Evolutionary conservation across 2,888 invertebrate species (phyloP), one percentile per base, ranked within the genome.

Genomic region (Sipha maydis): DNA sequence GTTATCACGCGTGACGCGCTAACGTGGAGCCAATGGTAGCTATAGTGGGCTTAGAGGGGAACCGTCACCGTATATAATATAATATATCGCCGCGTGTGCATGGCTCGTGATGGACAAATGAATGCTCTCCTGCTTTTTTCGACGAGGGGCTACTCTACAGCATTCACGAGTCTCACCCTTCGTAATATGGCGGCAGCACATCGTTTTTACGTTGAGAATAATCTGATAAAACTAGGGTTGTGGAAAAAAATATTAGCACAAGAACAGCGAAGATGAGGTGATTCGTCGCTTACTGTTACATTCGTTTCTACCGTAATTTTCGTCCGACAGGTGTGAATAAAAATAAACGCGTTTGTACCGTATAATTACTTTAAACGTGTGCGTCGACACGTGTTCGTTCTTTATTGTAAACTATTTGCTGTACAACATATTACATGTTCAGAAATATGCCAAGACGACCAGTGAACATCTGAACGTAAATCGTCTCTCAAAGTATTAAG

Each of bases 81-180:
- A 48, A 48, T 48, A 48, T 48, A 48, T 25, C 21, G 56, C 75
- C 31, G 77, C 77, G 85, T 78, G 85, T 78, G 77, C 85, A 78
- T 85, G 77, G 85, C 80, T 75, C 88, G 88, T 76, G 88, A 80
- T 82, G 73, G 82, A 88, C 88, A 88, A 88, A 88, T 88, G 88
- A 88, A 88, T 86, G 71, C 83, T 61, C 82, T 71, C 83, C 48
- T 71, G 56, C 19, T 80, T 86, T 86, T 80, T 11, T n/a, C 69
- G 34, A 67, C 67, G 25, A 75, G 56, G 88, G 88, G 75, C 75
- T 28, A 17, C 14, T 48, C 48, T 48, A 48, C 48, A 14, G 14
- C 48, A 48, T 8, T 48, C 48, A 48, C 48, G 48, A 48, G 67
- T 88, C 34, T 34, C 82, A 75, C 88, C 88, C 88, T 31, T 76